These are phyloP conservation scores for Boloria euphrosyne DNA, from an alignment of 2,888 invertebrate genomes.

Conservation along the genomic window DNA sequence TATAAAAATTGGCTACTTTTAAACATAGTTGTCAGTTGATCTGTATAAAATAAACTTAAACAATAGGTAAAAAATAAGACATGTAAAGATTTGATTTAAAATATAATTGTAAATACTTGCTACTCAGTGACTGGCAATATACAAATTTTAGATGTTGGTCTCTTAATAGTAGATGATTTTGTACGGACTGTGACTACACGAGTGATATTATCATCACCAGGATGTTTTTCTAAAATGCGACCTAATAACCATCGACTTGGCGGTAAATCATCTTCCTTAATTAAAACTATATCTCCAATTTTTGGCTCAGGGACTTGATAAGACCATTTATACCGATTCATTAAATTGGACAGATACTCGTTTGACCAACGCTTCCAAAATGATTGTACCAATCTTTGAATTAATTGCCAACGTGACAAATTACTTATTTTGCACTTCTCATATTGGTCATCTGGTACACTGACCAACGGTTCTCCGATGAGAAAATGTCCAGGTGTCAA, in stretches of 20 bases:
- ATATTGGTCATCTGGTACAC: constrained; percentile 29
- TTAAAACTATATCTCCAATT: constrained; percentile 34
- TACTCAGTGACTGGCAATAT: neutral
- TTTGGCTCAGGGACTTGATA: constrained; percentile 28
- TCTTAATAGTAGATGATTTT: constrained; percentile 21
- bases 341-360: constrained; percentile 29
- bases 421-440: constrained; percentile 15
- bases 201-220: constrained; percentile 24
- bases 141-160: neutral
- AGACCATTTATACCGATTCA: constrained; percentile 36
- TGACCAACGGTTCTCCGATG: constrained; percentile 33
- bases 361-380: constrained; percentile 35
- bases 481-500: constrained; percentile 41
- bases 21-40: no score
- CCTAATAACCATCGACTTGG: constrained; percentile 32
- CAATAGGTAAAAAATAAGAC: no score
- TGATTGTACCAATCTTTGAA: constrained; percentile 30
- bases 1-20: no score
- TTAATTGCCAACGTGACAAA: constrained; percentile 35
- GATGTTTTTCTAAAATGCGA: constrained; percentile 25
- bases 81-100: no score
- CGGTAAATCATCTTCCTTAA: constrained; percentile 37
- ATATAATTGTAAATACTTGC: no score
- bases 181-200: constrained; percentile 21
- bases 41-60: no score